Evolutionary conservation across 2,888 invertebrate genomes (phyloP).

Genomic region (Caradrina kadenii): DNA sequence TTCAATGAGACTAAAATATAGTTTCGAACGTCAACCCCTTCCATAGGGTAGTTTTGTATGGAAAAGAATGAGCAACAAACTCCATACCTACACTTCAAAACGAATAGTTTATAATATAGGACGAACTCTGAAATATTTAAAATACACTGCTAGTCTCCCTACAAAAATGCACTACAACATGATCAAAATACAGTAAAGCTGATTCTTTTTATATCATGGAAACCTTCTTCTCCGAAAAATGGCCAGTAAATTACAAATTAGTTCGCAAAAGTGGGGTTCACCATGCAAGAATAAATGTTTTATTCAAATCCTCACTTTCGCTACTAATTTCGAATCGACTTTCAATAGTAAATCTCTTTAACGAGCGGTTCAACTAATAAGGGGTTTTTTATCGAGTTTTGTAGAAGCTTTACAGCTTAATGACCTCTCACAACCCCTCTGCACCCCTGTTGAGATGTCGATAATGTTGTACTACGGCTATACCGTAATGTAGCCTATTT

Average conservation of each 20-base stretch:
- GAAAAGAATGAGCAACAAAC: no score
- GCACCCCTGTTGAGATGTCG: conserved; percentile 21
- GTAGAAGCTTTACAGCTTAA: conserved; percentile 33
- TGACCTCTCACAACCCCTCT: conserved; percentile 26
- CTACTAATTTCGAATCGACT: conserved; percentile 1
- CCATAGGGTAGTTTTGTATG: no score
- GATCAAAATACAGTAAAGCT: no score
- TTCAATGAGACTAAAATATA: no score
- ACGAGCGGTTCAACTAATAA: conserved; percentile 35
- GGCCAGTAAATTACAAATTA: not conserved
- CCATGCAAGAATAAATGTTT: not conserved
- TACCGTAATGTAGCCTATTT: conserved; percentile 18
- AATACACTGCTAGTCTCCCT: no score
- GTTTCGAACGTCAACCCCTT: no score
- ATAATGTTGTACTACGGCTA: conserved; percentile 20
- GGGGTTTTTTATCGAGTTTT: conserved; percentile 47
- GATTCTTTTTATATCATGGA: no score
- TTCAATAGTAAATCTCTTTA: conserved; percentile 20
- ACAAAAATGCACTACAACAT: no score
- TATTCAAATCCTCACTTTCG: not conserved
- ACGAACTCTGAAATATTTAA: no score
- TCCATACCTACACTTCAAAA: no score
- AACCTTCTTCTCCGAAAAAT: not conserved
- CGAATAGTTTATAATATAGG: no score
- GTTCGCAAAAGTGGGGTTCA: not conserved